Evolutionary conservation across 2,797 vertebrate species (phyloP).

Genomic region (Glyptemys insculpta): DNA sequence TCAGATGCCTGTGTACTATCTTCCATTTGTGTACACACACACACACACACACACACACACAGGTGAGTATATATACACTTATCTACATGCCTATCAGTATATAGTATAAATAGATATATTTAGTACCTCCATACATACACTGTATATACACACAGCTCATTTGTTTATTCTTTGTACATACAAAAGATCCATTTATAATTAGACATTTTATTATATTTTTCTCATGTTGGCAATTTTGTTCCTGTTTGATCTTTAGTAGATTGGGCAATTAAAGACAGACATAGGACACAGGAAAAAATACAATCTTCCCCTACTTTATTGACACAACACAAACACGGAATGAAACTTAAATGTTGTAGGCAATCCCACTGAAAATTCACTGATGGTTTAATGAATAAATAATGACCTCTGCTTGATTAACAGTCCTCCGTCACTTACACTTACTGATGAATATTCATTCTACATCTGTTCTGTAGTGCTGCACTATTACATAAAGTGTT

Average conservation of each 20-base stretch:
- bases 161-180: neutral
- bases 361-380: neutral
- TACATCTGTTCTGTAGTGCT: neutral
- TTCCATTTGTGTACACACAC: no score
- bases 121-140: neutral
- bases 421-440: neutral
- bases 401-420: neutral
- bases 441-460: neutral
- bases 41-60: no score
- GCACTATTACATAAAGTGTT: fast-evolving
- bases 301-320: neutral
- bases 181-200: neutral
- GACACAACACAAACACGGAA: neutral
- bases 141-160: neutral
- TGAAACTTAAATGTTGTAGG: neutral
- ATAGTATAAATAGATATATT: neutral
- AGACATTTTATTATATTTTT: neutral
- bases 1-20: neutral
- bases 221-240: neutral
- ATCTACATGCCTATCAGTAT: neutral
- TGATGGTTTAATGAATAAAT: neutral
- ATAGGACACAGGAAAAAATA: neutral
- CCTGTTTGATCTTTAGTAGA: neutral
- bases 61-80: neutral
- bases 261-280: neutral